Percentiles rank a stretch among this genome's conserved stretches.
phyloP scores from a whole-genome alignment of 2,888 invertebrate genomes.

The Napeogenes sylphis region DNA sequence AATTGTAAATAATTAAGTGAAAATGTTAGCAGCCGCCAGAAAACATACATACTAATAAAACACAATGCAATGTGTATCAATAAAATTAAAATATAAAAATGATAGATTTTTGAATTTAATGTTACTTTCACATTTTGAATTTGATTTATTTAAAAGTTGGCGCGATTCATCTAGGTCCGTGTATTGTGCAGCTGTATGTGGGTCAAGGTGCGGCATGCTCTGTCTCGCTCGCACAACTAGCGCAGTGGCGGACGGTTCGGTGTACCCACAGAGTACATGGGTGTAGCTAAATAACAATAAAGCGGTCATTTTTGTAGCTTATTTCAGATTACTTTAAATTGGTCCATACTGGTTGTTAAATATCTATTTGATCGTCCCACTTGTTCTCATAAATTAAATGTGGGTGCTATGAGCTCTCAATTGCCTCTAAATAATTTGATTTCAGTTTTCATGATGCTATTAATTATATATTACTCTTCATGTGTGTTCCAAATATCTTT shows the following conservation, averaged over 20 bases:
- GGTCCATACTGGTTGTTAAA: conserved; percentile 14
- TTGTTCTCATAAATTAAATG: conserved; percentile 16
- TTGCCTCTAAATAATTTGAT: not conserved
- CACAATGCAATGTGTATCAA: not conserved
- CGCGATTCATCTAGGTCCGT: not conserved
- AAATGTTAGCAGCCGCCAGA: not conserved
- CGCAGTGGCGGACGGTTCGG: conserved; percentile 16
- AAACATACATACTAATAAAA: not conserved
- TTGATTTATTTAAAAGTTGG: conserved; percentile 1
- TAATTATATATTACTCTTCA: no score
- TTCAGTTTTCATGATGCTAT: not conserved
- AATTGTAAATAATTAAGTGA: not conserved
- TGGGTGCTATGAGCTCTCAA: not conserved
- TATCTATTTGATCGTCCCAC: conserved; percentile 17
- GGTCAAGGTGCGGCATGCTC: conserved; percentile 50
- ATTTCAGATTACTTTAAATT: conserved; percentile 18
- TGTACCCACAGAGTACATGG: conserved; percentile 1
- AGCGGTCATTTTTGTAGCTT: conserved; percentile 6
- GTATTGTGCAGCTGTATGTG: conserved; percentile 36
- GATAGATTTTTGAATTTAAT: no score
- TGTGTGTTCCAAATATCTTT: no score
- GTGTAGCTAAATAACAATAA: conserved; percentile 3
- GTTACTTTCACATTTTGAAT: not conserved
- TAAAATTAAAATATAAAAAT: no score
- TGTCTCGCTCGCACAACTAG: conserved; percentile 41